These are phyloP conservation scores for Halcyon badia DNA, from an alignment of 2,797 vertebrate species.

Conservation along the genomic window DNA sequence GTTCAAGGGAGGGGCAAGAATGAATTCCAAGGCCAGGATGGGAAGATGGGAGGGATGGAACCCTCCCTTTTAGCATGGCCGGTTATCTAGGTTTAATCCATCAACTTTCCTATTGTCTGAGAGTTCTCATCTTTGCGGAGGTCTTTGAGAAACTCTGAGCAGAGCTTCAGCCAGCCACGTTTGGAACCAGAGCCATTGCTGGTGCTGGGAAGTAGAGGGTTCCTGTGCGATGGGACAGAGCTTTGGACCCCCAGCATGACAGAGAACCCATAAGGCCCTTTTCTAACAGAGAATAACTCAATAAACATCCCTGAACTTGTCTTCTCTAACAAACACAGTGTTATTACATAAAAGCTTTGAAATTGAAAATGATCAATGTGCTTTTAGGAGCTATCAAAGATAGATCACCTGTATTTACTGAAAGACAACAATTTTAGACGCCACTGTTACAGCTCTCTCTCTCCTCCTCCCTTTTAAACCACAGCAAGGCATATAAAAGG, in stretches of 20 bases:
- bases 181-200: neutral
- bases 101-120: neutral
- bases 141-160: neutral
- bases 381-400: slow-evolving; percentile 21
- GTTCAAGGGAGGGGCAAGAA: neutral
- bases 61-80: neutral
- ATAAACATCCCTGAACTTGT: neutral
- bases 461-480: neutral
- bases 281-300: neutral
- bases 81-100: neutral
- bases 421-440: slow-evolving; percentile 15
- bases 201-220: neutral
- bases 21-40: neutral
- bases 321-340: neutral
- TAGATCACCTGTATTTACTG: neutral
- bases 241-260: neutral
- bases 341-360: neutral
- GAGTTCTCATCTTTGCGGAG: neutral
- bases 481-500: neutral
- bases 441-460: neutral
- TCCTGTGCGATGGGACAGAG: neutral
- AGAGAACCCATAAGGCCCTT: neutral
- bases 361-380: slow-evolving; percentile 2
- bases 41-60: neutral
- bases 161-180: neutral